Evolutionary conservation across 2,888 invertebrate species (phyloP).

Genomic region (Lamellibrachia columna): DNA sequence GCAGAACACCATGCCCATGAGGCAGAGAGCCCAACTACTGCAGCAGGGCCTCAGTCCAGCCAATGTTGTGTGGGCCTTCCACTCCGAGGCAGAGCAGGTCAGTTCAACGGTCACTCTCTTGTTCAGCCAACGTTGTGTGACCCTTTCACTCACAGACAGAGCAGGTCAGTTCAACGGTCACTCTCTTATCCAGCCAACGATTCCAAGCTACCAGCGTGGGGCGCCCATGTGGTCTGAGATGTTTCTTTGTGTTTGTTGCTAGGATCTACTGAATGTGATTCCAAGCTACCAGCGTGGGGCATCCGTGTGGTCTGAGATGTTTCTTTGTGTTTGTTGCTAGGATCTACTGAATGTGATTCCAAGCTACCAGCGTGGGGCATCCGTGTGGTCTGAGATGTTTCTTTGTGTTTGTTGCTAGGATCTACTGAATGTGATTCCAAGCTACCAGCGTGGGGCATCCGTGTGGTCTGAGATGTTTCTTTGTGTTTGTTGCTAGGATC

Average conservation of each 20-base stretch:
- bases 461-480: constrained; percentile 83
- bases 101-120: background rate
- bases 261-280: constrained; percentile 83
- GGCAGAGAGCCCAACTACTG: constrained; percentile 86
- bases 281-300: constrained; percentile 72
- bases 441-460: constrained; percentile 66
- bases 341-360: constrained; percentile 89
- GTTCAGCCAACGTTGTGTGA: no score
- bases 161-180: background rate
- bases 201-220: constrained; percentile 72
- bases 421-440: constrained; percentile 24
- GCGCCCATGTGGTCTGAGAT: constrained; percentile 85
- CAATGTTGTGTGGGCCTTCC: constrained; percentile 98
- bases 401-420: no score
- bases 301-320: constrained; percentile 84
- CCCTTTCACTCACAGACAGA: no score
- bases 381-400: constrained; percentile 84
- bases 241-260: constrained; percentile 21
- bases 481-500: no score
- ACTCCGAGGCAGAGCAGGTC: constrained; percentile 93
- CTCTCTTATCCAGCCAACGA: constrained; percentile 50
- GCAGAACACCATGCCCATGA: constrained; percentile 88
- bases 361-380: constrained; percentile 67
- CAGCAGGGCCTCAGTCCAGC: constrained; percentile 75
- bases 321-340: constrained; percentile 36